Conservation (phyloP, 2,113 vertebrate genomes). For the Pogonocichla stellata region DNA sequence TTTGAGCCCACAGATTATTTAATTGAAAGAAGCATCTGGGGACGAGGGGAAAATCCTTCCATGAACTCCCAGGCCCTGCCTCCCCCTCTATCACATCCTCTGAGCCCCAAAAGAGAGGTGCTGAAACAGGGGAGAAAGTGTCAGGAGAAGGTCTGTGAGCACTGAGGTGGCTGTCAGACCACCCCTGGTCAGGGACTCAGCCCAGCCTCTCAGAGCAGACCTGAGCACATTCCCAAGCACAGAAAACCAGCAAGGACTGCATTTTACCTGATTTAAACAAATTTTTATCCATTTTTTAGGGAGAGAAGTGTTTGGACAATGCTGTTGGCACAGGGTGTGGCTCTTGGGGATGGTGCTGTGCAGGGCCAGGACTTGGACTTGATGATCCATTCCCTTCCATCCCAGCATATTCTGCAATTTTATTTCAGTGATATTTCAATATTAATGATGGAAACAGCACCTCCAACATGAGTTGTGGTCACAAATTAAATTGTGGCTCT, state of each 20-base stretch:
- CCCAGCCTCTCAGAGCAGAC: neutral
- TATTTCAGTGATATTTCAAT: neutral
- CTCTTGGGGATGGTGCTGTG: neutral
- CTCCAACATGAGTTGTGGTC: neutral
- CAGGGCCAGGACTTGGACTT: neutral
- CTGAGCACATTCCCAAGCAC: neutral
- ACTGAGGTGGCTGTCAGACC: neutral
- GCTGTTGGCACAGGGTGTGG: neutral
- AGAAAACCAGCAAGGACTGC: neutral
- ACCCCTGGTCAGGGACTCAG: neutral
- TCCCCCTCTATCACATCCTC: neutral
- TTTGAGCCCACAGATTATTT: neutral
- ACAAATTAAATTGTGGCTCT: fast-evolving
- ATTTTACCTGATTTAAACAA: neutral
- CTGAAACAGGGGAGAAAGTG: neutral
- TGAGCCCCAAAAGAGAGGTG: neutral
- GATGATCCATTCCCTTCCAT: neutral
- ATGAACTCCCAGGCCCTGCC: neutral
- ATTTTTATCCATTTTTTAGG: fast-evolving
- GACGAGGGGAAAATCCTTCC: neutral
- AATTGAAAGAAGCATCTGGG: neutral
- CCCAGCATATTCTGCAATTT: neutral
- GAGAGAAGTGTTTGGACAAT: fast-evolving
- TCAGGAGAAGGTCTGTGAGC: neutral
- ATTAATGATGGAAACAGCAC: neutral